Evolutionary conservation across 2,113 vertebrate species (phyloP).

Genomic region (Rattus rattus): DNA sequence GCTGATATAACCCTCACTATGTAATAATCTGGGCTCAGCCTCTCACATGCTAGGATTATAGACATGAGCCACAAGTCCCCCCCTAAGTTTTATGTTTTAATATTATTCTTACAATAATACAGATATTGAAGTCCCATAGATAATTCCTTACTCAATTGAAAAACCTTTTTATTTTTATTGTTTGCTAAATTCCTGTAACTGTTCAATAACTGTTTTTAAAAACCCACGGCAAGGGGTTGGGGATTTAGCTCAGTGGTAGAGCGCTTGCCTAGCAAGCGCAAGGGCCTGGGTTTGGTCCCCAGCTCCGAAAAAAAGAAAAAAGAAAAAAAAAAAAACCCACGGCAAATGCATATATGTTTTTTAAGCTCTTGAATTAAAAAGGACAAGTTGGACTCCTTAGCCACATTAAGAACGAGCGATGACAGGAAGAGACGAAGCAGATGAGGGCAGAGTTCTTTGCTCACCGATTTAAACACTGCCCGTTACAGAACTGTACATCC

Average conservation of each 20-base stretch:
- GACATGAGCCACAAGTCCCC: neutral
- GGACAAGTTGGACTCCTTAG: neutral
- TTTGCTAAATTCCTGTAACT: neutral
- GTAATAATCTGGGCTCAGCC: neutral
- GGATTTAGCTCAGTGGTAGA: no score
- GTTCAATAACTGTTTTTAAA: neutral
- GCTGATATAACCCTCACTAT: neutral
- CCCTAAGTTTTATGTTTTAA: neutral
- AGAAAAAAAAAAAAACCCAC: neutral
- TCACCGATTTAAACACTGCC: neutral
- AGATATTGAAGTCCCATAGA: neutral
- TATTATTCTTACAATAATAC: neutral
- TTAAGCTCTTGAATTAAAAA: constrained; percentile 12
- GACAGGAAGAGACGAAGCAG: constrained; percentile 29
- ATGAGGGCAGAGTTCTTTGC: neutral
- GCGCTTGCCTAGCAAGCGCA: no score
- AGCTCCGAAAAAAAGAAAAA: no score
- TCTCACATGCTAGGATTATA: neutral
- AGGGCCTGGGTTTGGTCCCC: no score
- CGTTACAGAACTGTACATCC: neutral
- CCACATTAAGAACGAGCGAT: neutral
- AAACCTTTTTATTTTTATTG: neutral
- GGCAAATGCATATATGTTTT: constrained; percentile 18
- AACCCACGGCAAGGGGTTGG: neutral
- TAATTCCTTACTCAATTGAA: constrained; percentile 26